A percentile compares a stretch with the other conserved stretches of the same genome.
These are phyloP conservation scores for Galbula dea DNA, from an alignment of 2,113 vertebrate species.

Conservation along the genomic window DNA sequence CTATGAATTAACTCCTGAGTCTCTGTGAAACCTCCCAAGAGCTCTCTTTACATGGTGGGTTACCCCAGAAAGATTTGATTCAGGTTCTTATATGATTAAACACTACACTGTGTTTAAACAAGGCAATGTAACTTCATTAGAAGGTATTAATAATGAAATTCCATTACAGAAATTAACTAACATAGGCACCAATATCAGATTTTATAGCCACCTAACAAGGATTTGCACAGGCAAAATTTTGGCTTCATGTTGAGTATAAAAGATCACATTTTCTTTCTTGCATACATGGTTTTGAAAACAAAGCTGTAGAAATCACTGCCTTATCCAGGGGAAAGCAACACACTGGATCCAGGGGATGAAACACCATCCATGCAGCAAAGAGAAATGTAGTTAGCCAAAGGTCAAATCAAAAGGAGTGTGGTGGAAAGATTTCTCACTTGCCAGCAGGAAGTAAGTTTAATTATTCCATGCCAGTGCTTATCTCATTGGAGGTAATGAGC, in stretches of 20 bases:
- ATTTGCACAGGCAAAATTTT: background rate
- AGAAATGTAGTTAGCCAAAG: background rate
- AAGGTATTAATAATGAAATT: background rate
- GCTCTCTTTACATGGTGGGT: background rate
- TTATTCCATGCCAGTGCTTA: background rate
- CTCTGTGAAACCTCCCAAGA: background rate
- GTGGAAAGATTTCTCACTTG: background rate
- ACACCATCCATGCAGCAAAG: background rate
- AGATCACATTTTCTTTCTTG: background rate
- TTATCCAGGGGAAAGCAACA: background rate
- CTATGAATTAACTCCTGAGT: background rate
- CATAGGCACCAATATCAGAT: background rate
- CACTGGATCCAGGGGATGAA: background rate
- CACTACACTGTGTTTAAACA: background rate
- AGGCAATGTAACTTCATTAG: background rate
- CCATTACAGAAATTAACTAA: background rate
- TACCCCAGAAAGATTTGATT: conserved; percentile 6
- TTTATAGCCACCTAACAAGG: background rate
- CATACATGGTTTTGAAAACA: background rate
- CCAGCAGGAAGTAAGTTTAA: background rate
- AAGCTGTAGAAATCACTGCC: background rate
- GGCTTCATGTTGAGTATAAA: background rate
- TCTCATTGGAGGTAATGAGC: background rate
- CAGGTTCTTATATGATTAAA: background rate
- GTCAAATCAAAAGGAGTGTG: background rate